Evolutionary conservation across 2,113 vertebrate genomes (phyloP).

Genomic region (Diglossa brunneiventris): DNA sequence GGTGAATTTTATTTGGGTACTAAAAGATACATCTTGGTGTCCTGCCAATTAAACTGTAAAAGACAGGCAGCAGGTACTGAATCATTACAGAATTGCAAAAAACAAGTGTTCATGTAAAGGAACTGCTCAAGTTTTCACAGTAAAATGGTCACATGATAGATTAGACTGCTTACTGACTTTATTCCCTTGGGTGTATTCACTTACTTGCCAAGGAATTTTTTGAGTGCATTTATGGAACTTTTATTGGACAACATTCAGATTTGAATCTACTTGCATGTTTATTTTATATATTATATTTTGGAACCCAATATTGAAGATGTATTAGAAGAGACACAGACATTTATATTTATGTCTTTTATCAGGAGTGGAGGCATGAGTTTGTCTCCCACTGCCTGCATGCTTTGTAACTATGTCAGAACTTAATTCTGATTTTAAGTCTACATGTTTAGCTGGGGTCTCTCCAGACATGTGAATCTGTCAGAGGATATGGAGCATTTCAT

Average conservation of each 20-base stretch:
- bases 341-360: background rate
- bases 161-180: conserved; percentile 8
- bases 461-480: background rate
- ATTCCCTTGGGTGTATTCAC: background rate
- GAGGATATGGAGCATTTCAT: background rate
- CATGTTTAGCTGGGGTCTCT: background rate
- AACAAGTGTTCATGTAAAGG: background rate
- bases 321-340: background rate
- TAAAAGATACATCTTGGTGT: background rate
- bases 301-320: background rate
- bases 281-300: conserved; percentile 38
- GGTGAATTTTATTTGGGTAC: background rate
- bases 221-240: conserved; percentile 33
- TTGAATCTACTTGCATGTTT: conserved; percentile 32
- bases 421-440: background rate
- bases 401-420: background rate
- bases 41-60: background rate
- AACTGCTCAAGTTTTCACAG: background rate
- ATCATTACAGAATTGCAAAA: background rate
- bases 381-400: background rate
- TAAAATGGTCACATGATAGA: background rate
- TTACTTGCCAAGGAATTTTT: conserved; percentile 45
- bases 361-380: background rate
- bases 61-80: background rate
- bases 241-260: background rate